Base-by-base conservation (phyloP, 2,797 vertebrate species). In the Crax fasciolata region DNA sequence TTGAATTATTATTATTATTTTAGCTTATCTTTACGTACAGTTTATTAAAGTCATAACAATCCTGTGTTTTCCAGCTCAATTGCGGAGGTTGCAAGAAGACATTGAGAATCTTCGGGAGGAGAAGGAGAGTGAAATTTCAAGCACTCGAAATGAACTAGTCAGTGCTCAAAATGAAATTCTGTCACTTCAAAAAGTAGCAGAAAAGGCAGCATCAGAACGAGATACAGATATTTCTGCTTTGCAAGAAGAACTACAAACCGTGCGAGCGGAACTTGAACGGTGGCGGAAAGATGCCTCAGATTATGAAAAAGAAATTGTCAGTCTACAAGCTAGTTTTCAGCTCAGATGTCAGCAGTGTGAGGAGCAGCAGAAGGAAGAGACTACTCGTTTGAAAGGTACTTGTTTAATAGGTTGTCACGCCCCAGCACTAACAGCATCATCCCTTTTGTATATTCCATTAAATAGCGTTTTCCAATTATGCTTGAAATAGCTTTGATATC, bases 161-260 rank as follows among this genome's bases (percentile, higher is more conserved):
- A 99, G 98, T 9, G 99, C 99, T 84, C 99, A 98, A 94, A 99
- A 99, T 95, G 99, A 99, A 98, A 99, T 99, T 79, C 95, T 99
- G 13, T 98, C 99, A 38, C 98, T 99, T 93, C 98, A 98, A 11
- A 98, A 98, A 86, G 98, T 98, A 58, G 98, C 99, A 96, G 98
- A 99, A 79, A 97, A 98, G 7, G 98, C 98, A 91, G 98, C 98
- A 0, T 97, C 98, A 0, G 99, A 99, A 85, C 97, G 99, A 46
- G 99, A 99, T 65, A 98, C 97, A 0, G 99, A 99, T 70, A 98
- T 99, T 75, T 93, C 98, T 39, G 70, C 98, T 35, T 97, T 99
- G 96, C 99, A 99, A 98, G 97, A 95, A 1, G 99, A 99, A 89
- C 98, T 99, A 84, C 96, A 97, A 28, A 79, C 94, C 1, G 99